Evolutionary conservation across 1,140 invertebrate genomes (phyloP), one percentile per base, ranked within the genome.

Genomic region (Oreohelix idahoensis): DNA sequence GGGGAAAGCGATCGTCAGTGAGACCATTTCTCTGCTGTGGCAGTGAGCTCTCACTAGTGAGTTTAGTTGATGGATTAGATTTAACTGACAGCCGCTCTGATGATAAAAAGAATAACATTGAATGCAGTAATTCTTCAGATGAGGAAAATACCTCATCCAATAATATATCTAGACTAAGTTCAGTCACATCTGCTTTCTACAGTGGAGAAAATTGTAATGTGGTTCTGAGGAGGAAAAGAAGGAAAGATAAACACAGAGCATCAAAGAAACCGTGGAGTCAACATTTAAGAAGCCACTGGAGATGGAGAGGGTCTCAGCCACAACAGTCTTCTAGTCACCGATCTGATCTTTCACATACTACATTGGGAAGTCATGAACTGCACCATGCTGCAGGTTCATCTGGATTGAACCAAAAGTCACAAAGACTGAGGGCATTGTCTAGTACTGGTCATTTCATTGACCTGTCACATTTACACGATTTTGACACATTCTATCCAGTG

Each of bases 21-120:
- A 80, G 90, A 51, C 90, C 90, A 70, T 91, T 91, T 76, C 89
- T 91, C 85, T 91, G 90, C 78, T 91, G 90, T 88, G 90, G 90
- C 10, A 90, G 89, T 81, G 89, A 91, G 78, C 45, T 91, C 0
- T 91, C 90, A 32, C 84, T 91, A 0, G 89, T 89, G 71, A 90
- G 89, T 71, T 74, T 88, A 42, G 84, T 85, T 15, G 87, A 88
- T 71, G 75, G 71, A 11, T 42, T 84, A 17, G 84, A 87, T 20
- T 26, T 85, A 36, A 84, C 69, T 36, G 79, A 77, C 63, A n/a
- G n/a, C n/a, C n/a, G n/a, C n/a, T 42, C 51, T 32, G 10, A n/a
- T 26, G 17, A 38, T 70, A 45, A 71, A 20, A 38, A 38, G 4
- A 36, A 11, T 32, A 71, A 81, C 45, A 1, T 71, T 17, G n/a